Evolutionary conservation across 2,113 vertebrate species (phyloP).

Genomic region (Aldabrachelys gigantea): DNA sequence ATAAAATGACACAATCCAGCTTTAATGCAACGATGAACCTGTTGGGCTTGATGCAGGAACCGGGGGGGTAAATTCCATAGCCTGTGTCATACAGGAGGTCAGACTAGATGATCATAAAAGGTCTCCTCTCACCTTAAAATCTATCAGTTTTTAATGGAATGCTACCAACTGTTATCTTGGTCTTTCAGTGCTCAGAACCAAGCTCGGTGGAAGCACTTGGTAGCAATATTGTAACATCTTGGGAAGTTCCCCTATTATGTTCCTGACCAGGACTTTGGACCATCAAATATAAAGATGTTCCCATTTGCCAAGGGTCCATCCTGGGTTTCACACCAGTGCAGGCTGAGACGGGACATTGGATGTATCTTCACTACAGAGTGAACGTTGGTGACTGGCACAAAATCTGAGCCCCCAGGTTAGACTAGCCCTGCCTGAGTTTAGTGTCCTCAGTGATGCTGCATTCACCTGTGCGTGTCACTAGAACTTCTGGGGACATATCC

Average conservation of each 20-base stretch:
- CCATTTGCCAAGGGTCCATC: fast-evolving
- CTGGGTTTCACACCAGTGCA: neutral
- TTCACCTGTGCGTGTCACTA: neutral
- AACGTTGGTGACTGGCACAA: neutral
- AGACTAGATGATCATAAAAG: fast-evolving
- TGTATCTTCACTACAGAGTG: neutral
- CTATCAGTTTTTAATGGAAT: neutral
- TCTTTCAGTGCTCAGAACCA: neutral
- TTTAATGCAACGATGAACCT: neutral
- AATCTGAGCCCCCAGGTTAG: neutral
- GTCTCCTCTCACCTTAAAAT: neutral
- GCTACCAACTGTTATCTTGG: too few relatives aligned
- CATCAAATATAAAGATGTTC: neutral
- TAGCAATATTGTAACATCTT: fast-evolving
- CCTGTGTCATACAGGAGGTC: neutral
- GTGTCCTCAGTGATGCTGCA: neutral
- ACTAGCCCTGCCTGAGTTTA: neutral
- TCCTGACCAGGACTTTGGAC: neutral
- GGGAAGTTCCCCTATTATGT: neutral
- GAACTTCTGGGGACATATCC: neutral
- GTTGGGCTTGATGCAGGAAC: fast-evolving
- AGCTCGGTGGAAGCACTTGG: neutral
- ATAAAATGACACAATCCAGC: neutral
- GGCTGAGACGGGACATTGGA: neutral
- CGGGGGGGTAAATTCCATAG: neutral